Evolutionary conservation across 2,113 vertebrate species (phyloP).

Genomic region (Calidris pugnax): DNA sequence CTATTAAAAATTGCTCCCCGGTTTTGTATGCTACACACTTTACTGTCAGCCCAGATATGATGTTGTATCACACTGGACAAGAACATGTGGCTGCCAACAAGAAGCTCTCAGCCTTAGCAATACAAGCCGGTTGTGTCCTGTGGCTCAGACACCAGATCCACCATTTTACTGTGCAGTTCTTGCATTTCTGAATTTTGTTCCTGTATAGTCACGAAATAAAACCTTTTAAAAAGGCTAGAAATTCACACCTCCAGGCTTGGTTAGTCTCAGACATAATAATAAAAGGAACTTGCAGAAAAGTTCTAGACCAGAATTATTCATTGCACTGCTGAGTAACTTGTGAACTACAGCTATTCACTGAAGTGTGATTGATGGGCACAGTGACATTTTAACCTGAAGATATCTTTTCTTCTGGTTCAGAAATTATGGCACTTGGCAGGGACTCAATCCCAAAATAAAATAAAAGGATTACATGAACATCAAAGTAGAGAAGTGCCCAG

Average conservation of each 20-base stretch:
- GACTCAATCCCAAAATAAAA: slow-evolving; percentile 20
- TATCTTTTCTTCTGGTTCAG: slow-evolving; percentile 56
- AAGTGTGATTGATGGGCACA: slow-evolving; percentile 43
- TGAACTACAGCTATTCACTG: background rate
- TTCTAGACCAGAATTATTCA: slow-evolving; percentile 53
- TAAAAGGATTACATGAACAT: background rate
- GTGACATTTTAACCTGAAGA: slow-evolving; percentile 60
- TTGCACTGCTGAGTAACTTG: slow-evolving; percentile 19
- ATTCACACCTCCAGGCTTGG: background rate
- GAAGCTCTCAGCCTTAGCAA: background rate
- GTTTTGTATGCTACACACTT: background rate
- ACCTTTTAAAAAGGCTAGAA: background rate
- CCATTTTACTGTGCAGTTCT: background rate
- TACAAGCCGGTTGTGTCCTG: background rate
- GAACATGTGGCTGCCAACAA: background rate
- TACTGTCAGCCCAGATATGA: background rate
- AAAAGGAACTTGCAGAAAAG: slow-evolving; percentile 3
- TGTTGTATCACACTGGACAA: background rate
- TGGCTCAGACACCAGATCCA: background rate
- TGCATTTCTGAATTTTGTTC: background rate
- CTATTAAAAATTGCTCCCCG: background rate
- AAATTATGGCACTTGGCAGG: slow-evolving; percentile 17
- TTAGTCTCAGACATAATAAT: background rate
- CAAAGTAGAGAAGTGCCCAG: background rate
- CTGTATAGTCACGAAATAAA: background rate